Evolutionary conservation across 2,113 vertebrate genomes (phyloP).

Genomic region (Corythoichthys intestinalis): DNA sequence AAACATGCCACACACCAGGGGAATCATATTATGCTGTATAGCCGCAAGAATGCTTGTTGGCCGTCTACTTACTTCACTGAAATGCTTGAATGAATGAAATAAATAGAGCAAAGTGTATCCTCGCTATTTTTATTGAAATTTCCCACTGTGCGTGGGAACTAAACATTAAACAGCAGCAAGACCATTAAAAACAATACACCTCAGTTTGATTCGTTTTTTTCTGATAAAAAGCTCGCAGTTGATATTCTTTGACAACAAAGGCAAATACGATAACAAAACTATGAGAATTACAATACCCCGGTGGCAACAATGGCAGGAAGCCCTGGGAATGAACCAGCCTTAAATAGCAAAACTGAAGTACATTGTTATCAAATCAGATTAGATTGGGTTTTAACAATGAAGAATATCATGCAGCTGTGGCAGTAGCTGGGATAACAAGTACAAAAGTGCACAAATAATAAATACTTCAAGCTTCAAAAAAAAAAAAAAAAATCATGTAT

Average conservation of each 20-base stretch:
- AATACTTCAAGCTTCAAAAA: neutral
- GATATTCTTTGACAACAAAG: slow-evolving; percentile 10
- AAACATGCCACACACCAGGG: slow-evolving; percentile 12
- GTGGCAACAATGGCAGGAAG: slow-evolving; percentile 43
- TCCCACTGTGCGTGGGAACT: neutral
- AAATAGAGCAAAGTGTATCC: too few relatives aligned
- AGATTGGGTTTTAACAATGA: slow-evolving; percentile 10
- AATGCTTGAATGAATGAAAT: neutral
- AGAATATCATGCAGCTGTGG: slow-evolving; percentile 7
- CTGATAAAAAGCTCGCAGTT: slow-evolving; percentile 9
- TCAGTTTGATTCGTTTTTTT: neutral
- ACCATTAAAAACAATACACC: neutral
- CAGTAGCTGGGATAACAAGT: neutral
- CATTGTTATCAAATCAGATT: slow-evolving; percentile 6
- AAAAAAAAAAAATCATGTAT: neutral
- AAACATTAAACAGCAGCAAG: neutral
- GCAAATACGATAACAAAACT: neutral
- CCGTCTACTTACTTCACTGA: neutral
- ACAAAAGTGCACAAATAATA: neutral
- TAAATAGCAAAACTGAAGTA: slow-evolving; percentile 11
- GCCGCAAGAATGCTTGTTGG: slow-evolving; percentile 7
- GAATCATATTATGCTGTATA: slow-evolving; percentile 29
- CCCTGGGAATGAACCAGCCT: slow-evolving; percentile 22
- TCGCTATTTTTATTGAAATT: too few relatives aligned
- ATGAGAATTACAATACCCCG: neutral